Conservation (phyloP, 2,888 invertebrate species). For the Sesia apiformis region DNA sequence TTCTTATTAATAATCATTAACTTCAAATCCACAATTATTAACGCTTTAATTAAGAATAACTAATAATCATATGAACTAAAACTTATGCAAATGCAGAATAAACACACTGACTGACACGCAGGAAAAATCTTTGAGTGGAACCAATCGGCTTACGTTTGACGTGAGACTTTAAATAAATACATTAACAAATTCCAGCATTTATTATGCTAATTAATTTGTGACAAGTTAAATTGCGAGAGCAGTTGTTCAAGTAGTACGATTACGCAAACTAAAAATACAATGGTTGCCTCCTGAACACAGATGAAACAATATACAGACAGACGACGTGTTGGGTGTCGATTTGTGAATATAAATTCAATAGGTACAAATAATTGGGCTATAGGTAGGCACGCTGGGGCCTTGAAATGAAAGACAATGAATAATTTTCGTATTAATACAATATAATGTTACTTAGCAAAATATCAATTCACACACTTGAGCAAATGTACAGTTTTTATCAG, state of each 20-base stretch:
- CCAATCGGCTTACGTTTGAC: slow-evolving; percentile 2
- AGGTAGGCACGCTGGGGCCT: too few relatives aligned
- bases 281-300: slow-evolving; percentile 7
- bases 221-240: slow-evolving; percentile 23
- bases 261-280: slow-evolving; percentile 26
- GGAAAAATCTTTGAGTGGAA: slow-evolving; percentile 3
- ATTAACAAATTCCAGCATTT: slow-evolving; percentile 17
- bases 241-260: slow-evolving; percentile 13
- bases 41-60: too few relatives aligned
- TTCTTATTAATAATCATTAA: too few relatives aligned
- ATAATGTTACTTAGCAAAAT: too few relatives aligned
- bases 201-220: slow-evolving; percentile 34
- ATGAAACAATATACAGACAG: neutral
- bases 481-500: neutral
- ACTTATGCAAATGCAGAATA: too few relatives aligned
- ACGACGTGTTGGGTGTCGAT: slow-evolving; percentile 15
- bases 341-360: neutral
- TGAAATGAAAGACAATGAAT: too few relatives aligned
- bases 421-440: too few relatives aligned
- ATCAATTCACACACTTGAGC: too few relatives aligned
- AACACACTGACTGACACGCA: neutral
- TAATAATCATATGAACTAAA: too few relatives aligned
- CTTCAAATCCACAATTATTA: too few relatives aligned
- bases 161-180: slow-evolving; percentile 2
- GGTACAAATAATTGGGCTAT: too few relatives aligned